These are phyloP conservation scores for Elysia crispata DNA, from an alignment of 2,888 invertebrate genomes.

Conservation along the genomic window DNA sequence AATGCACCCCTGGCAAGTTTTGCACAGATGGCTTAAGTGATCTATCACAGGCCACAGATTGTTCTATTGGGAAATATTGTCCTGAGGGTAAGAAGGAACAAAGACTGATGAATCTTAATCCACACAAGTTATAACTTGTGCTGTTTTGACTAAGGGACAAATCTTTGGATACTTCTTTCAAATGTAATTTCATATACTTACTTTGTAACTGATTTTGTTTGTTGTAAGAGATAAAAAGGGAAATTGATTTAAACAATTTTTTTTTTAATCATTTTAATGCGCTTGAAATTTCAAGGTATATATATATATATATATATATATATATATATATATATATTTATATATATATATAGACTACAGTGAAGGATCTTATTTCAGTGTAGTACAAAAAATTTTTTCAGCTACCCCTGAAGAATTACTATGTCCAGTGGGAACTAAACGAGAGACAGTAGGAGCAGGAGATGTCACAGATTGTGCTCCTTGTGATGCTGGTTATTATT, in stretches of 20 bases:
- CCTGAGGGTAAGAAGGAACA: conserved; percentile 65
- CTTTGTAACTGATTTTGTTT: no score
- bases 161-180: no score
- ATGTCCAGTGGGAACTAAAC: conserved; percentile 74
- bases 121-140: background rate
- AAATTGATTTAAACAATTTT: no score
- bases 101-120: background rate
- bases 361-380: no score
- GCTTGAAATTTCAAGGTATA: background rate
- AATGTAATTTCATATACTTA: no score
- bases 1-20: conserved; percentile 71
- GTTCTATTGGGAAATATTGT: conserved; percentile 67
- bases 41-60: conserved; percentile 62
- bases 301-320: background rate
- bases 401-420: conserved; percentile 72
- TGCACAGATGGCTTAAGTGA: conserved; percentile 63
- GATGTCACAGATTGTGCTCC: conserved; percentile 70
- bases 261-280: background rate
- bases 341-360: no score
- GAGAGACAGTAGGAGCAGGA: conserved; percentile 62
- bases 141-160: no score
- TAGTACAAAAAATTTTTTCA: no score
- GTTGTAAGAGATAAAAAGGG: no score
- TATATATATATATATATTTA: background rate
- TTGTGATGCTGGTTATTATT: conserved; percentile 73